A percentile compares a stretch with the other conserved stretches of the same genome.
phyloP scores from a whole-genome alignment of 2,797 vertebrate genomes.

The Yasuhikotakia modesta region DNA sequence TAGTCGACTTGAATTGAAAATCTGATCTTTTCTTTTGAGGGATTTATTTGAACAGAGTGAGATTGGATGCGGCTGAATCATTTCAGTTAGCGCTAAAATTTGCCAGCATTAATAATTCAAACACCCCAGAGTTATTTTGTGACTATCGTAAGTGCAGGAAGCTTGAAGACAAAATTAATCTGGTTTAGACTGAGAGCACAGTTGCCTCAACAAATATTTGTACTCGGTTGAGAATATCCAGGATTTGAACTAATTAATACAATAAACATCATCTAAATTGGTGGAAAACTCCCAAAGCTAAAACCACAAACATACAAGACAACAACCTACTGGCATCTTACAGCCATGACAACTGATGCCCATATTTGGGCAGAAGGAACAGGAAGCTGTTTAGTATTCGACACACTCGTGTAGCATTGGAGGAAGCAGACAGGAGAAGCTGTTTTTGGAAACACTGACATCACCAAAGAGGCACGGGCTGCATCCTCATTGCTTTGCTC shows the following conservation, averaged over 20 bases:
- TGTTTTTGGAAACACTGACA: conserved; percentile 63
- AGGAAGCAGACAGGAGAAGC: conserved; percentile 52
- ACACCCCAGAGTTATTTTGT: conserved; percentile 29
- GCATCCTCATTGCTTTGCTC: conserved; percentile 34
- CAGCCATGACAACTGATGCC: conserved; percentile 42
- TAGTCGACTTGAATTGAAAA: conserved; percentile 2
- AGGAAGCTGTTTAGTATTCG: conserved; percentile 68
- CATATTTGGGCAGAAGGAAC: conserved; percentile 69
- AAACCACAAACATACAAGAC: conserved; percentile 16
- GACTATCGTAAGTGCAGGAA: conserved; percentile 22
- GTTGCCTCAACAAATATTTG: conserved; percentile 26
- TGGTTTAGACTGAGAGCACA: conserved; percentile 24
- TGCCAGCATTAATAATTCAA: conserved; percentile 46
- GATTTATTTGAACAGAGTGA: conserved; percentile 23
- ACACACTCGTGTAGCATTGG: conserved; percentile 46
- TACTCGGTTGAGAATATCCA: neutral
- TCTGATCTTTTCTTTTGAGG: conserved; percentile 31
- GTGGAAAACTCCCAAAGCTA: conserved; percentile 31
- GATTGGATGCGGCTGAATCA: neutral
- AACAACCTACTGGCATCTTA: conserved; percentile 44
- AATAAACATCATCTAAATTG: neutral
- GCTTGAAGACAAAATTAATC: conserved; percentile 34
- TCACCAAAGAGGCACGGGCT: conserved; percentile 65
- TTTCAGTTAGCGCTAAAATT: conserved; percentile 44
- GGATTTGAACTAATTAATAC: conserved; percentile 30